Evolutionary conservation across 2,888 invertebrate genomes (phyloP).

Genomic region (Orthosia gothica): DNA sequence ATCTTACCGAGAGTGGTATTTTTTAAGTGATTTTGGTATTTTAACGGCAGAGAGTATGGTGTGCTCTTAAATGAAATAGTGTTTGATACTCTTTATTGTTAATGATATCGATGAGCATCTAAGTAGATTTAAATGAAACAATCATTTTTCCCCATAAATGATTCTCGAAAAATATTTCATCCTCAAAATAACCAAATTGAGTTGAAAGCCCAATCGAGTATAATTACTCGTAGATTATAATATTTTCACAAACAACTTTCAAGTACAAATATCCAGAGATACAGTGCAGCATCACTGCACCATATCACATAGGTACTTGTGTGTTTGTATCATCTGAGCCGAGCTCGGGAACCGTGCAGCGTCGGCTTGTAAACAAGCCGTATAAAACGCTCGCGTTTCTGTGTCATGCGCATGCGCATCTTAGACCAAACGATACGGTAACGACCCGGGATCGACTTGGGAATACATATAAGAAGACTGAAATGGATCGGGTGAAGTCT

Average conservation of each 20-base stretch:
- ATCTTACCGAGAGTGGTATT: constrained; percentile 53
- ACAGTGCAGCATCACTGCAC: constrained; percentile 44
- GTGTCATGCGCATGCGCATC: constrained; percentile 61
- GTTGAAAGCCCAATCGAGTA: background rate
- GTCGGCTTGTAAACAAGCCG: constrained; percentile 68
- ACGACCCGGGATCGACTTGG: constrained; percentile 39
- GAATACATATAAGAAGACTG: background rate
- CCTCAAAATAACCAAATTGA: background rate
- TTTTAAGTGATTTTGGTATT: constrained; percentile 46
- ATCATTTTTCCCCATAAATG: no score
- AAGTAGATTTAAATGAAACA: background rate
- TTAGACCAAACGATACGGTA: constrained; percentile 37
- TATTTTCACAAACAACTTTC: constrained; percentile 13
- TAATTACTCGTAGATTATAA: constrained; percentile 4
- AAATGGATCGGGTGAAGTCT: no score
- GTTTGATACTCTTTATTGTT: constrained; percentile 5
- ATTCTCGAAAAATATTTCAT: background rate
- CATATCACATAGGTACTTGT: constrained; percentile 46
- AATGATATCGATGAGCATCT: background rate
- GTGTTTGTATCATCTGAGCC: constrained; percentile 46
- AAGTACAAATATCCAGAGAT: constrained; percentile 22
- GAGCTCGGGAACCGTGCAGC: constrained; percentile 57
- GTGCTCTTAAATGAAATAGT: constrained; percentile 14
- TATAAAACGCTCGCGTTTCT: constrained; percentile 67
- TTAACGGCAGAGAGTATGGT: constrained; percentile 23